Base-by-base conservation (phyloP, 2,888 invertebrate species). In the Campoletis raptor region DNA sequence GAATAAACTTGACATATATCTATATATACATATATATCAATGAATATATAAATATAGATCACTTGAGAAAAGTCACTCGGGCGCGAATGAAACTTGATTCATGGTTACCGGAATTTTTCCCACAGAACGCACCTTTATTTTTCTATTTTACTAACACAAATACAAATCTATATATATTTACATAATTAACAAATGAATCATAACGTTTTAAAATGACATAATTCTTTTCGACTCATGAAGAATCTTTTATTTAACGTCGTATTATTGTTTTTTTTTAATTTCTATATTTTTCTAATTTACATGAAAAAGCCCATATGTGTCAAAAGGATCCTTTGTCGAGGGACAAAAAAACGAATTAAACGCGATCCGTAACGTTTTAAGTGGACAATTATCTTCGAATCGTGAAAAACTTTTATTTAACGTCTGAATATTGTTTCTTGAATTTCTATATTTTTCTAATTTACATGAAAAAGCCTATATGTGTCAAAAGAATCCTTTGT, bases 81-180 rank as follows among this genome's bases (percentile, higher is more conserved):
- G 85, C 87, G 86, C 81, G 88, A 88, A 85, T 76, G 86, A 72
- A 86, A 88, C 84, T 83, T 42, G 89, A 88, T 87, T 87, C 88
- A 64, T 85, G 70, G 78, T 74, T 66, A 15, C 12, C 52, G 42
- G 37, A 42, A 67, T 80, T 85, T 89, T 90, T 90, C 90, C 89
- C 89, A 90, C 89, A 90, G 79, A 73, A 36, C 76, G 21, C 61
- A 18, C 64, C 73, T 69, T 45, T 36, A 24, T 54, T 24, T 45
- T 40, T 42, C n/a, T 73, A 36, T 61, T 64, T 24, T 42, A 21
- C 61, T 2, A 30, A 21, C 8, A 36, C 36, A 54, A 30, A 15
- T 37, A 37, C 18, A 18, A n/a, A 12, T 5, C 9, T 48, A 21
- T n/a, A 6, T 21, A 45, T 12, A 36, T 64, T 15, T 15, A 15